Conservation (phyloP, 1,140 invertebrate genomes). For the Polypedilum vanderplanki region DNA sequence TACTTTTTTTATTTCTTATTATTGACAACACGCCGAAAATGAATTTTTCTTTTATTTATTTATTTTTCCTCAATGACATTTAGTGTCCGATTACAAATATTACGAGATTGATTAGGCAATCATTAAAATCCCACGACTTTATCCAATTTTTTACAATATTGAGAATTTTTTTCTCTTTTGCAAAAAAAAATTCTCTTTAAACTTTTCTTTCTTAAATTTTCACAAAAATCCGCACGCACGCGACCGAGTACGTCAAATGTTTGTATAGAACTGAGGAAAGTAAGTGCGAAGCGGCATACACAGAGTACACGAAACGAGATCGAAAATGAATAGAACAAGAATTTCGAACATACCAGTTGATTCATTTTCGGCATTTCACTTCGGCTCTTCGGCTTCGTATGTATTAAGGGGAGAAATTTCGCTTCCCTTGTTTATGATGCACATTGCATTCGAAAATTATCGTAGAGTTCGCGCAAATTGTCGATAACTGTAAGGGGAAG, state of each 20-base stretch:
- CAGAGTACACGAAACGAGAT: too few species aligned
- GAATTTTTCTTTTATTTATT: neutral
- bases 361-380: neutral
- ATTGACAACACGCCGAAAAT: neutral
- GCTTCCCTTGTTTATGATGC: too few species aligned
- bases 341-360: slow-evolving; percentile 6
- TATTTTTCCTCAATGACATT: neutral
- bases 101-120: neutral
- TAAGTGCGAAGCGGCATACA: slow-evolving; percentile 1
- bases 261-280: neutral
- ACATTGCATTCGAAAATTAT: neutral
- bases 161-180: too few species aligned
- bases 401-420: too few species aligned
- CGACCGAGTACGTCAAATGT: neutral
- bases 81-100: slow-evolving; percentile 12
- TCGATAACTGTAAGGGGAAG: neutral
- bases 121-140: neutral
- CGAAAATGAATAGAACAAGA: neutral
- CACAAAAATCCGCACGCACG: neutral
- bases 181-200: neutral
- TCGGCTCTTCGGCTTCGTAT: too few species aligned
- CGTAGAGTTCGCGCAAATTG: neutral
- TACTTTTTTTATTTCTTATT: neutral
- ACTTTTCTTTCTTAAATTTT: neutral
- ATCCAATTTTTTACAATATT: neutral